Conservation (phyloP, 2,888 invertebrate genomes). For the Lottia scabra region DNA sequence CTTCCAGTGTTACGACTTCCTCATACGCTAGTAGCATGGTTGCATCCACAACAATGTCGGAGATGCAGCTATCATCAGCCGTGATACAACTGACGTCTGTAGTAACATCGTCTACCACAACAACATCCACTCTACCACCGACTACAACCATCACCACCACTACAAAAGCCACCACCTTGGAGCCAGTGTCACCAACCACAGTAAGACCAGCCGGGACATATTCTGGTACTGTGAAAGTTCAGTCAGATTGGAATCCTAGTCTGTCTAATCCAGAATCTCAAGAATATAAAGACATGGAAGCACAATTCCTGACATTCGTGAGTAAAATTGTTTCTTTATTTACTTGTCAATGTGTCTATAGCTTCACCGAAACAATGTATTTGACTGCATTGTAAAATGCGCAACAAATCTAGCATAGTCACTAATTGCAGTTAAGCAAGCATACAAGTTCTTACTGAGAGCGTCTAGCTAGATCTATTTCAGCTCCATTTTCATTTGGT, state of each 20-base stretch:
- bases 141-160: conserved; percentile 6
- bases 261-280: background rate
- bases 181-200: background rate
- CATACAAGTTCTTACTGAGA: too few relatives aligned
- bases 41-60: too few relatives aligned
- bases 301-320: background rate
- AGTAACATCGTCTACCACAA: too few relatives aligned
- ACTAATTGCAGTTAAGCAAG: too few relatives aligned
- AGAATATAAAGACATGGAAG: background rate
- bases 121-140: conserved; percentile 7
- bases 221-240: conserved; percentile 7
- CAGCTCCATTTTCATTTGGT: too few relatives aligned
- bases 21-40: too few relatives aligned
- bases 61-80: background rate
- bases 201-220: background rate
- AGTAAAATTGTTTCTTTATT: background rate
- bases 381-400: too few relatives aligned
- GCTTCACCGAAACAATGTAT: too few relatives aligned
- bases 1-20: too few relatives aligned
- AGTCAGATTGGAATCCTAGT: conserved; percentile 14
- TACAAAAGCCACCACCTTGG: background rate
- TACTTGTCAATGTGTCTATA: too few relatives aligned
- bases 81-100: background rate
- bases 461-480: too few relatives aligned
- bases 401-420: too few relatives aligned